phyloP scores from a whole-genome alignment of 2,888 invertebrate species.

The Tenodera sinensis region DNA sequence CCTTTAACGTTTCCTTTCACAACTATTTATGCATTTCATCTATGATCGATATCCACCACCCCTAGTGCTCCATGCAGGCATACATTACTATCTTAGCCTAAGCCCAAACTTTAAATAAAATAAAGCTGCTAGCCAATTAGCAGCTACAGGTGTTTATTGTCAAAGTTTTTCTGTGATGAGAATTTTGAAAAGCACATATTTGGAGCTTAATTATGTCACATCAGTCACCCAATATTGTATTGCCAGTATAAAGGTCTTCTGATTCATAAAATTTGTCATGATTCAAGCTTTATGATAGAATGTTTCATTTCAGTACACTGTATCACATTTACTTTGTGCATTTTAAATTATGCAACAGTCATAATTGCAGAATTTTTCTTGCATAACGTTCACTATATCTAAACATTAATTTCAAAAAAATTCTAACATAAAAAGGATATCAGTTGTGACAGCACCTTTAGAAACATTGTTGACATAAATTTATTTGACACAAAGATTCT shows the following conservation, averaged over 20 bases:
- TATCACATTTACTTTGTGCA: background rate
- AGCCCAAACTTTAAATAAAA: no score
- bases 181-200: no score
- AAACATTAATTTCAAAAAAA: background rate
- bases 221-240: no score
- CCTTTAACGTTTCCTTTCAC: background rate
- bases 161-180: no score
- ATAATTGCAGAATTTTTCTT: background rate
- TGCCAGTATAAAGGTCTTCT: background rate
- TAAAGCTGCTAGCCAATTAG: no score
- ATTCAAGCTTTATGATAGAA: background rate
- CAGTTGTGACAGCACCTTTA: no score
- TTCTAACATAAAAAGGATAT: no score
- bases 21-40: background rate
- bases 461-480: background rate
- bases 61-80: background rate
- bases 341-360: background rate
- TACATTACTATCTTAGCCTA: background rate
- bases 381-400: background rate
- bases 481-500: background rate
- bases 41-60: background rate
- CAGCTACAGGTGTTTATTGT: no score
- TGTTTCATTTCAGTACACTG: background rate
- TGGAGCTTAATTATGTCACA: no score
- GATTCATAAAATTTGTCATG: background rate